Conservation (phyloP, 2,113 vertebrate genomes). For the Phalacrocorax brasilianus region DNA sequence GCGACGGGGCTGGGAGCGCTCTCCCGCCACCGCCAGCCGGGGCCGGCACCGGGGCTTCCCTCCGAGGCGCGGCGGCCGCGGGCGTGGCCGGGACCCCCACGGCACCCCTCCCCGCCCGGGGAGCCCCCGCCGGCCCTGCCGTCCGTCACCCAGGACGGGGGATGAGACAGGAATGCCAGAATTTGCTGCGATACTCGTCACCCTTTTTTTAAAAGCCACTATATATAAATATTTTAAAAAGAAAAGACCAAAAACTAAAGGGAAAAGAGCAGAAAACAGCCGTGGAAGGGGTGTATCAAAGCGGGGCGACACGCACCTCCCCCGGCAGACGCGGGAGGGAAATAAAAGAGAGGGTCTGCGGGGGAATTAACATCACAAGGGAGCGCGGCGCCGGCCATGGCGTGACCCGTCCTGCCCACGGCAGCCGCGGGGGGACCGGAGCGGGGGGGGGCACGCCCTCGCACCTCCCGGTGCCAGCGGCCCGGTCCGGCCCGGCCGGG, state of each 20-base stretch:
- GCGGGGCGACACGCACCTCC: not conserved
- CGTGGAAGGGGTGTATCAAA: constrained; percentile 68
- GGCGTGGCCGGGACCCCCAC: not conserved
- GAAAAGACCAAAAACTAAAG: not conserved
- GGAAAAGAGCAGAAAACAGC: not conserved
- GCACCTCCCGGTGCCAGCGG: no score
- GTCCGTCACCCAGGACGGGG: not conserved
- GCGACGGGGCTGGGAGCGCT: not conserved
- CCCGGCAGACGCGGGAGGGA: no score
- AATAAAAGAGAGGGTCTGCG: no score
- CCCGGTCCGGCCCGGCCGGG: no score
- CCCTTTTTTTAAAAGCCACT: not conserved
- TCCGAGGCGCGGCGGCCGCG: not conserved
- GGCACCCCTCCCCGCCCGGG: no score
- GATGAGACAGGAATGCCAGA: constrained; percentile 42
- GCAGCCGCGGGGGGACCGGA: no score
- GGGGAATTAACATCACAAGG: no score
- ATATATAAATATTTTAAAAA: not conserved
- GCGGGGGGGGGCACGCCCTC: no score
- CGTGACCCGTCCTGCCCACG: no score
- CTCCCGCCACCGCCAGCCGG: not conserved
- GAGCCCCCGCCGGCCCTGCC: no score
- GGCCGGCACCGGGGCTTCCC: not conserved
- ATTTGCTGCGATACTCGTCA: constrained; percentile 61
- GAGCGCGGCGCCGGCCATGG: no score